Evolutionary conservation across 2,888 invertebrate genomes (phyloP).

Genomic region (Tetrapedia diversipes): DNA sequence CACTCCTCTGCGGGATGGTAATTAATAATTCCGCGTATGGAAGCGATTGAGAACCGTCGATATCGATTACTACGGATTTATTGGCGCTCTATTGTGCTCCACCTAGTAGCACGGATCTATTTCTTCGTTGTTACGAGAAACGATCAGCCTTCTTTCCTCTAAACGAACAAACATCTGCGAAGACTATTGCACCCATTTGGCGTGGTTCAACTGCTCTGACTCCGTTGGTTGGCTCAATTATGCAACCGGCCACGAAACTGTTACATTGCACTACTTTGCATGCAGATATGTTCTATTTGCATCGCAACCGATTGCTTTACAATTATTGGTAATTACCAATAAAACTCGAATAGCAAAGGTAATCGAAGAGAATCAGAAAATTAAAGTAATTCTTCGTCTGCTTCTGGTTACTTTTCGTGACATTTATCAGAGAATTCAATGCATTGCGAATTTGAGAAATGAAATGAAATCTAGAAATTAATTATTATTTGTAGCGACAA

Average conservation of each 20-base stretch:
- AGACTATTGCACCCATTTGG: slow-evolving; percentile 30
- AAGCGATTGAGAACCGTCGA: slow-evolving; percentile 41
- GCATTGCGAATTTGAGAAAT: no score
- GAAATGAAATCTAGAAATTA: no score
- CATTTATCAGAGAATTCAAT: no score
- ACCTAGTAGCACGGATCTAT: slow-evolving; percentile 21
- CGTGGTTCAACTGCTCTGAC: slow-evolving; percentile 30
- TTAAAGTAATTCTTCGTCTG: no score
- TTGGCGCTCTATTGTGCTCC: slow-evolving; percentile 37
- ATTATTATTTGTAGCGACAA: no score
- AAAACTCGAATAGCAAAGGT: background rate
- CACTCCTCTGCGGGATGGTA: background rate
- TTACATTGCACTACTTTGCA: background rate
- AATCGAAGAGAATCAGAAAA: no score
- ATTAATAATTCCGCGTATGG: background rate
- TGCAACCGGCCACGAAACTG: slow-evolving; percentile 20
- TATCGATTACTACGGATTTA: slow-evolving; percentile 41
- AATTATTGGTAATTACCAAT: background rate
- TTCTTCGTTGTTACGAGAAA: slow-evolving; percentile 41
- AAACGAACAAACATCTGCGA: slow-evolving; percentile 21
- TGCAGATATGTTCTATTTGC: no score
- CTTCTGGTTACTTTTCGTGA: no score
- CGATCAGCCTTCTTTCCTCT: slow-evolving; percentile 20
- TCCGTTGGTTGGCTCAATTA: slow-evolving; percentile 17
- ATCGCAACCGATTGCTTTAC: background rate